phyloP scores from a whole-genome alignment of 2,888 invertebrate genomes.

The Papilio elwesi region DNA sequence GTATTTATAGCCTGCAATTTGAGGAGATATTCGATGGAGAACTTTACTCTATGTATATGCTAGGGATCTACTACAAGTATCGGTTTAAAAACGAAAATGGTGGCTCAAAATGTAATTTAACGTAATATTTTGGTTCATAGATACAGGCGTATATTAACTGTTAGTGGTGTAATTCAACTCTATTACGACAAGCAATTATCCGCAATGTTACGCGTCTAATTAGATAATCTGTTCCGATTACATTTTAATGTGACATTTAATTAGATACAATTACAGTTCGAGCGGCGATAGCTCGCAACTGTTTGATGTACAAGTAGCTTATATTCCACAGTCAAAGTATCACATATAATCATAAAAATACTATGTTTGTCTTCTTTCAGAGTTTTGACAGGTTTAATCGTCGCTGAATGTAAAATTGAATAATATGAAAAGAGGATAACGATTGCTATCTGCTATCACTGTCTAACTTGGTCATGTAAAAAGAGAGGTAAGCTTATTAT shows the following conservation, averaged over 20 bases:
- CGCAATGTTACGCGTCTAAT: conserved; percentile 17
- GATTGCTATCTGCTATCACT: not conserved
- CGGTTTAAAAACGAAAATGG: not conserved
- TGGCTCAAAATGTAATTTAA: not conserved
- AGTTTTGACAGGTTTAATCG: too few species aligned
- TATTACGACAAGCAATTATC: conserved; percentile 15
- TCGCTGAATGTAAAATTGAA: not conserved
- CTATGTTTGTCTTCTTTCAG: too few species aligned
- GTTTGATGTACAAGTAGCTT: not conserved
- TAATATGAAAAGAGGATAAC: not conserved
- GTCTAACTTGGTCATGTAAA: not conserved
- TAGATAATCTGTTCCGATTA: conserved; percentile 20
- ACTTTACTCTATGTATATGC: too few species aligned
- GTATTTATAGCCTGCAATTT: too few species aligned
- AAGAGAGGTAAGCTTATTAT: conserved; percentile 3
- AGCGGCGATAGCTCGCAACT: conserved; percentile 13
- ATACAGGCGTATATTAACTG: not conserved
- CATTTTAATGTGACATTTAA: conserved; percentile 20
- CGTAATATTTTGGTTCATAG: not conserved
- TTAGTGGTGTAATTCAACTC: not conserved
- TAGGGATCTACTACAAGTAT: too few species aligned
- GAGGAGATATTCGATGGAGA: too few species aligned
- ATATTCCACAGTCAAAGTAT: not conserved
- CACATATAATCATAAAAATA: too few species aligned
- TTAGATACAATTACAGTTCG: conserved; percentile 17